A percentile compares a stretch with the other conserved stretches of the same genome.
These are phyloP conservation scores for Acropora yongei DNA, from an alignment of 64 coral and sea anemone species.

Conservation along the genomic window DNA sequence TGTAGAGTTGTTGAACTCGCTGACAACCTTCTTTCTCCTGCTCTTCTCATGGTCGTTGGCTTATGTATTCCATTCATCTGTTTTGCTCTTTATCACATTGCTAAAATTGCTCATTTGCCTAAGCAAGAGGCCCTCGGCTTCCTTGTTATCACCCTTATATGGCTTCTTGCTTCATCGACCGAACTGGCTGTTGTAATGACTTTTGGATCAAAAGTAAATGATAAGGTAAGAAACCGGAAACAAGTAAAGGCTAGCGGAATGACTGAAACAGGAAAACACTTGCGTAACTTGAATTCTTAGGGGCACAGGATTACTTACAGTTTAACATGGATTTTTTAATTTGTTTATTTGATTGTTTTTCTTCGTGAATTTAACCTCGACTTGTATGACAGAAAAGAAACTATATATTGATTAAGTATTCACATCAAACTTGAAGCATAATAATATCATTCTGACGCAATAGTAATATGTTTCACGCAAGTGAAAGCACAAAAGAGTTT, in stretches of 20 bases:
- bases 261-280: not conserved
- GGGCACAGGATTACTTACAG: no score
- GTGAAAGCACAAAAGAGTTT: no score
- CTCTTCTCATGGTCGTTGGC: not conserved
- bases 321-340: no score
- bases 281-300: no score
- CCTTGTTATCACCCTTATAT: not conserved
- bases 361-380: no score
- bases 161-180: not conserved
- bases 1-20: not conserved
- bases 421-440: no score
- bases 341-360: no score
- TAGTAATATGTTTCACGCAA: no score
- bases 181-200: not conserved
- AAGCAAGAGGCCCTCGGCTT: not conserved
- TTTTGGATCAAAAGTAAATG: constrained; percentile 3
- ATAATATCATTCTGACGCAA: no score
- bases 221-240: not conserved
- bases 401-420: no score
- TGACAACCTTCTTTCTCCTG: not conserved
- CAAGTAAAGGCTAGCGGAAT: no score
- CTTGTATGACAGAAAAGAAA: no score
- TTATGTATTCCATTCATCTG: not conserved
- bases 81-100: not conserved
- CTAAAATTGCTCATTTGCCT: not conserved